Base-by-base conservation (phyloP, 2,797 vertebrate genomes). In the Phaenicophaeus curvirostris region DNA sequence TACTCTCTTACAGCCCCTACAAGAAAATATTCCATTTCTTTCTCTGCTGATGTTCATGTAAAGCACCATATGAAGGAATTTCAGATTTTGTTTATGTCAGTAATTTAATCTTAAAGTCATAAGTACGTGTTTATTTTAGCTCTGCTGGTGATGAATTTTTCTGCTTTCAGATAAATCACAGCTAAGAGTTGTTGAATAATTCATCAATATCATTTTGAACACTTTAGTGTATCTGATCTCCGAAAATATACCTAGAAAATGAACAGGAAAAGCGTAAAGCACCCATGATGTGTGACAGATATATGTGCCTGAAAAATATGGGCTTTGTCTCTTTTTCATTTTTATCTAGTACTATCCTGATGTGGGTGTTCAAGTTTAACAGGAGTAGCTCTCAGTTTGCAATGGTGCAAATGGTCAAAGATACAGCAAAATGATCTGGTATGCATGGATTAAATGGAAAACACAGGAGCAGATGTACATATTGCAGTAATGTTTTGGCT, bases 81-180 rank as follows among this genome's bases (percentile, higher is more conserved):
- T 96, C 92, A 92, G 62, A 90, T 94, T 96, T 95, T 96, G 87
- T 97, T 97, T 97, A 91, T 95, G 84, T 87, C 91, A 93, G 95
- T 97, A 97, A 96, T 97, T 97, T 96, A 97, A 97, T 97, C 96
- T 94, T 87, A 94, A 72, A 96, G 88, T 91, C 91, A 75, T 93
- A 96, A 95, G 67, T 89, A 72, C 37, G 13, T 72, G 85, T 97
- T 98, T 97, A 96, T 95, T 97, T 97, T 97, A 97, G 85, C 84
- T 96, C 67, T 93, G 37, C 61, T 93, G 69, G 87, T 96, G 96
- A 97, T 92, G 88, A 96, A 95, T 97, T 94, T 95, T 97, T 96
- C 82, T 95, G 69, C 53, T 96, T 97, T 88, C 84, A 87, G 95
- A 94, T 97, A 97, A 97, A 96, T 97, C 92, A 95, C 66, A 94